These are phyloP conservation scores for Cecidostiba fungosa DNA, from an alignment of 2,888 invertebrate genomes.

Conservation along the genomic window DNA sequence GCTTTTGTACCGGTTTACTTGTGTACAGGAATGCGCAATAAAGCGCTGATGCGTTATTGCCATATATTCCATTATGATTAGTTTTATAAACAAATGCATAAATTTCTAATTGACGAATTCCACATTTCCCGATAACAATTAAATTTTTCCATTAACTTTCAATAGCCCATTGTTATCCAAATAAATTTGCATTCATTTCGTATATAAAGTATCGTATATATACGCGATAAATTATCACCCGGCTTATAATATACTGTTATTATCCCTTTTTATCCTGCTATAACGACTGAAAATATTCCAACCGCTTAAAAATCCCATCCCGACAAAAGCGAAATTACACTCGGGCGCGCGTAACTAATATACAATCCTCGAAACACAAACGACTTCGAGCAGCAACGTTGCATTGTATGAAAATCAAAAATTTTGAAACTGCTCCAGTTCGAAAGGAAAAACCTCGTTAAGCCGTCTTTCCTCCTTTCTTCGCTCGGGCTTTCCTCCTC, in stretches of 20 bases:
- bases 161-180: conserved; percentile 43
- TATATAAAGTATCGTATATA: neutral
- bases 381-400: neutral
- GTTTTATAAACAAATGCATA: neutral
- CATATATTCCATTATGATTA: neutral
- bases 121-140: neutral
- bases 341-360: too few species aligned
- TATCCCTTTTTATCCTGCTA: neutral
- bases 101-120: neutral
- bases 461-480: neutral
- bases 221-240: neutral
- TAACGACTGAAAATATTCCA: neutral
- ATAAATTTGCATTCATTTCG: conserved; percentile 24
- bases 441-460: neutral
- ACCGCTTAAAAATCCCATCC: neutral
- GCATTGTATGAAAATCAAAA: conserved; percentile 4
- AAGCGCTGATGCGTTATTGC: neutral
- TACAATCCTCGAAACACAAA: neutral
- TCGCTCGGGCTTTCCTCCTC: neutral
- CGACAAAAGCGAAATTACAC: neutral
- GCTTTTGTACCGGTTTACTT: conserved; percentile 11
- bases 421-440: conserved; percentile 14
- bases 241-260: neutral
- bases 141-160: conserved; percentile 18
- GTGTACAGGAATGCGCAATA: neutral